Evolutionary conservation across 2,888 invertebrate genomes (phyloP), one percentile per base, ranked within the genome.

Genomic region (Apamea sordens): DNA sequence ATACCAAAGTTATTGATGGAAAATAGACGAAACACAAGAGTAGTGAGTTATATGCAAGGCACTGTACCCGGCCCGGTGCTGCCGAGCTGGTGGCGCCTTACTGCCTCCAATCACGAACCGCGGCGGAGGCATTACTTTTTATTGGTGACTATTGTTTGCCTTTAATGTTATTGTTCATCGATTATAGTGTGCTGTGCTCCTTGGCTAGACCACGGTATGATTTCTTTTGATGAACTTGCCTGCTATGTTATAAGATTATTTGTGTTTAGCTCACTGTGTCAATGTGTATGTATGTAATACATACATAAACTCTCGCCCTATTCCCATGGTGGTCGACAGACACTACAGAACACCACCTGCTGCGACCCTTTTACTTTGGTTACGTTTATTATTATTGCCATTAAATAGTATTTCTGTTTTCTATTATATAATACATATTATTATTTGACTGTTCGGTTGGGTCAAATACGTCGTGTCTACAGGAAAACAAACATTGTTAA

Each of bases 91-190:
- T 47, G 53, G 67, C 69, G 71, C 56, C 59, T 79, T 69, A 80
- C 69, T 76, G 64, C 41, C 63, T 13, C 7, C 61, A 21, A 72
- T 73, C 86, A 86, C 86, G 86, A 85, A 86, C 63, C 13, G 53
- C 56, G 28, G 6, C 3, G 65, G 21, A 82, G 28, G 36, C 80
- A 84, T 77, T 76, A 73, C 68, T 76, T 84, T 76, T 82, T 79
- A 85, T 87, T 78, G 78, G 64, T 36, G 70, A 56, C 53, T 61
- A 63, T 74, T 81, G 75, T 77, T 80, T 76, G 64, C 44, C 73
- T 81, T 87, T 76, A 72, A 77, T 77, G 53, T 76, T 80, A 74
- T 65, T 21, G 59, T 81, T 47, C 18, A 63, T 83, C 41, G 70
- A 65, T 85, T 68, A 59, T 53, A 24, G 47, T 59, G 41, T 61